A percentile compares a stretch with the other conserved stretches of the same genome.
These are phyloP conservation scores for Zosterops japonicus DNA, from an alignment of 2,113 vertebrate species.

Conservation along the genomic window DNA sequence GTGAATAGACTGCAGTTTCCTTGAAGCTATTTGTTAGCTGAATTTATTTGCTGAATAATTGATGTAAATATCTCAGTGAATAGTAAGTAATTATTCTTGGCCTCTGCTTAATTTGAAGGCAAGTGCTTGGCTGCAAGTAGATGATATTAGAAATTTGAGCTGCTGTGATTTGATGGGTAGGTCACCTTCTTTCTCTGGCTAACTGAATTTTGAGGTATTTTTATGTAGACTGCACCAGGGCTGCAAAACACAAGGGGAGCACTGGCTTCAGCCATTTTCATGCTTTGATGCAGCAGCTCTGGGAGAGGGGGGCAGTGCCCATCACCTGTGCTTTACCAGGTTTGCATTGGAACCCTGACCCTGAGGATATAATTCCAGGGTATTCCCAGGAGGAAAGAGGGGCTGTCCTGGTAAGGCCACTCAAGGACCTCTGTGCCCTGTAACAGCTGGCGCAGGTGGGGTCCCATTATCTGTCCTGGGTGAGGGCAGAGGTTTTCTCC, in stretches of 20 bases:
- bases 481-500: not conserved
- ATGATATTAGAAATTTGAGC: constrained; percentile 56
- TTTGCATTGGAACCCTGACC: not conserved
- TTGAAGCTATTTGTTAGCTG: constrained; percentile 19
- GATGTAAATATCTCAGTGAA: constrained; percentile 26
- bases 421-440: rapidly evolving
- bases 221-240: not conserved
- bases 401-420: not conserved
- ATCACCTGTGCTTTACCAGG: not conserved
- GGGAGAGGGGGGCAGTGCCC: not conserved
- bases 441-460: not conserved
- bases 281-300: not conserved
- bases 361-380: not conserved
- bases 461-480: not conserved
- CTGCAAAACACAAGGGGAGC: not conserved
- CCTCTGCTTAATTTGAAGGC: not conserved
- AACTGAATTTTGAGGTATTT: not conserved
- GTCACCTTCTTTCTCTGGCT: not conserved
- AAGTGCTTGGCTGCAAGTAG: not conserved
- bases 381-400: not conserved
- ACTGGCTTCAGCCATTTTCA: rapidly evolving
- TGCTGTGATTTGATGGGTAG: constrained; percentile 43
- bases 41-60: constrained; percentile 52
- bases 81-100: constrained; percentile 29
- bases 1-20: constrained; percentile 8